Percentiles rank a stretch among this genome's conserved stretches.
Evolutionary conservation across 2,888 invertebrate genomes (phyloP).

Genomic region (Scaptomyza caliginosa): DNA sequence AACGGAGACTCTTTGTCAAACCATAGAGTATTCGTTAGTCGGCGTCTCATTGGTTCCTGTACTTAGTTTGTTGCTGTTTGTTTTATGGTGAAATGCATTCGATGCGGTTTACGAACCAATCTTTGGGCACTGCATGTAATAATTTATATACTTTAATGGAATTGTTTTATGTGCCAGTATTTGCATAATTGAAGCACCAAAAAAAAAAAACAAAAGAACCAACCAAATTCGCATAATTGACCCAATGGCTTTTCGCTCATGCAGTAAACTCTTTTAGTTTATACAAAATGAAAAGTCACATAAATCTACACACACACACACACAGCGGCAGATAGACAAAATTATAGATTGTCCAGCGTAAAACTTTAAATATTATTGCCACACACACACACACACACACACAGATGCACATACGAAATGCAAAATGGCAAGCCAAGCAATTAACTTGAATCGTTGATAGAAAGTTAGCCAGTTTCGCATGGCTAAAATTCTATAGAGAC

Average conservation of each 20-base stretch:
- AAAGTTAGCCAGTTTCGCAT: neutral
- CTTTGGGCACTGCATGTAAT: constrained; percentile 29
- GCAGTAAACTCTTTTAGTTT: neutral
- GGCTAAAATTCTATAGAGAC: neutral
- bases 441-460: constrained; percentile 23
- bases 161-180: constrained; percentile 33
- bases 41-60: neutral
- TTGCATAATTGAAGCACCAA: constrained; percentile 62
- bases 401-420: constrained; percentile 29
- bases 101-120: constrained; percentile 1
- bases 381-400: constrained; percentile 10
- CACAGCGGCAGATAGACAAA: constrained; percentile 2
- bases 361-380: constrained; percentile 36
- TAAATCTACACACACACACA: constrained; percentile 20
- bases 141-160: constrained; percentile 35
- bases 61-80: neutral
- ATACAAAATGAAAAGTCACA: constrained; percentile 36
- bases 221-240: constrained; percentile 33
- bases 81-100: constrained; percentile 9
- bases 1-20: no score
- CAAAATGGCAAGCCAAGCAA: constrained; percentile 40
- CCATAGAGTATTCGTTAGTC: neutral
- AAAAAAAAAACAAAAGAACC: constrained; percentile 37
- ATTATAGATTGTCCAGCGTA: constrained; percentile 10
- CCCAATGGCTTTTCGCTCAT: constrained; percentile 1